These are phyloP conservation scores for Protophormia terraenovae DNA, from an alignment of 2,888 invertebrate genomes.

Conservation along the genomic window DNA sequence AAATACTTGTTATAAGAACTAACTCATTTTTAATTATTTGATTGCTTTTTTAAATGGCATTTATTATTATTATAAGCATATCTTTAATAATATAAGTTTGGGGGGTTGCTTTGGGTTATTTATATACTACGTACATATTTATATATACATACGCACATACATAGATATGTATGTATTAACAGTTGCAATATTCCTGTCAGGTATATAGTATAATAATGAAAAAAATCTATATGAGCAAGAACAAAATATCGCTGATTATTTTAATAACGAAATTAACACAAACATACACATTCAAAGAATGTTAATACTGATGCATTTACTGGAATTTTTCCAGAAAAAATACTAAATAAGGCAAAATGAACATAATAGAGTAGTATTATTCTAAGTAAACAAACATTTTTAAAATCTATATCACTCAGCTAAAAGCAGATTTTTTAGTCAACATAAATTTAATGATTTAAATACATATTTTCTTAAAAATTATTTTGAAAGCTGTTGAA, in stretches of 20 bases:
- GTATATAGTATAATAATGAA: slow-evolving; percentile 4
- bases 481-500: no score
- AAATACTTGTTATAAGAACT: not conserved
- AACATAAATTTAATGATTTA: no score
- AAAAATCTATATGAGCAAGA: not conserved
- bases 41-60: not conserved
- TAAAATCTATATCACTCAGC: no score
- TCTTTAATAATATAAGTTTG: not conserved
- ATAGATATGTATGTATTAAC: not conserved
- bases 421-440: no score
- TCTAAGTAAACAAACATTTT: not conserved
- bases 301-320: not conserved
- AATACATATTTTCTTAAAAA: no score
- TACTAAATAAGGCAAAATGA: not conserved
- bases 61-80: not conserved
- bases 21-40: not conserved
- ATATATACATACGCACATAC: not conserved
- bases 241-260: slow-evolving; percentile 8
- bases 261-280: not conserved
- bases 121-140: not conserved
- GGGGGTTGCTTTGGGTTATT: slow-evolving; percentile 11
- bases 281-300: not conserved
- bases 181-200: slow-evolving; percentile 24
- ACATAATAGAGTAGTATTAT: not conserved
- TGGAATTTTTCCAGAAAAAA: not conserved